A percentile compares a stretch with the other conserved stretches of the same genome.
phyloP scores from a whole-genome alignment of 2,888 invertebrate species.

The Spilarctia lutea region DNA sequence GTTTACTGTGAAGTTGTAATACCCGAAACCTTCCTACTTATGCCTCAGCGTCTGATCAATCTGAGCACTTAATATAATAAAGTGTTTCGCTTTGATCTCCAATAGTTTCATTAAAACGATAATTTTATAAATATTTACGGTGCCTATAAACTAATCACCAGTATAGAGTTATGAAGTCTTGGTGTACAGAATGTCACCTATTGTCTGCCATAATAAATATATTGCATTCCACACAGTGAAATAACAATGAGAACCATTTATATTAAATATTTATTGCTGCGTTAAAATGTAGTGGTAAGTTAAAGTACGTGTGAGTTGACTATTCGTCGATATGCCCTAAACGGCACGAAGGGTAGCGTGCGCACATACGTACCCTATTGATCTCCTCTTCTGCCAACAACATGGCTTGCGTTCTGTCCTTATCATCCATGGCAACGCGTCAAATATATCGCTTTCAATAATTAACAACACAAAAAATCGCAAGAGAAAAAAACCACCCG shows the following conservation, averaged over 20 bases:
- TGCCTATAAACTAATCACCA: no score
- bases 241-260: conserved; percentile 20
- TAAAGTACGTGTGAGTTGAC: conserved; percentile 42
- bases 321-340: conserved; percentile 35
- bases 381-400: conserved; percentile 81
- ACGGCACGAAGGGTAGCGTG: conserved; percentile 47
- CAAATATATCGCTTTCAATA: conserved; percentile 52
- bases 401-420: conserved; percentile 65
- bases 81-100: no score
- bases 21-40: no score
- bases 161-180: background rate
- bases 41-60: no score
- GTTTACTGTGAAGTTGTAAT: no score
- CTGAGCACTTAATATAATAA: no score
- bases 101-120: no score
- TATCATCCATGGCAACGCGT: conserved; percentile 63
- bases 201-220: background rate
- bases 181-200: background rate
- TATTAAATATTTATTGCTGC: conserved; percentile 35
- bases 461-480: conserved; percentile 52
- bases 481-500: conserved; percentile 74
- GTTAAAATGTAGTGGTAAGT: conserved; percentile 31
- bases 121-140: no score
- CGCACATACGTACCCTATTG: conserved; percentile 64
- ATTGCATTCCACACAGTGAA: conserved; percentile 13